These are phyloP conservation scores for Zootermopsis nevadensis DNA, from an alignment of 2,888 invertebrate genomes.

Conservation along the genomic window DNA sequence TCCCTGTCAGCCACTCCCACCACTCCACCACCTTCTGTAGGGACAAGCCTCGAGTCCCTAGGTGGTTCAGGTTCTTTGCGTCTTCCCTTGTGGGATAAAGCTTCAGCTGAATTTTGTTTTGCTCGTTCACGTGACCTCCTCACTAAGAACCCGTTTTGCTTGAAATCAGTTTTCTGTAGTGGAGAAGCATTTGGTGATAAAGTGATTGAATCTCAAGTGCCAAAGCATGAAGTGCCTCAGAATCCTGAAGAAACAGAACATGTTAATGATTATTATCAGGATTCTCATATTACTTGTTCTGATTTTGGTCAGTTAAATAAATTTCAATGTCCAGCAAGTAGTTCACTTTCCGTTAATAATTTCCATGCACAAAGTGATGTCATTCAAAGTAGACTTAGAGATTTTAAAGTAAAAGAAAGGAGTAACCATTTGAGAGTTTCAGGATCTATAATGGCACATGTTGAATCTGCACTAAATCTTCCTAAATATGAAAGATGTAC, in stretches of 20 bases:
- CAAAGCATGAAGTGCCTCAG: background rate
- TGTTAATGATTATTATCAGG: background rate
- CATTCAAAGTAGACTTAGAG: background rate
- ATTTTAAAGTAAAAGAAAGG: background rate
- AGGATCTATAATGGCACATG: too few species aligned
- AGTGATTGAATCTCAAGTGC: background rate
- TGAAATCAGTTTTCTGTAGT: background rate
- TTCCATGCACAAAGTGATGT: background rate
- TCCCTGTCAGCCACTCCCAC: conserved; percentile 26
- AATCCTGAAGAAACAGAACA: too few species aligned
- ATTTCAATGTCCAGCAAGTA: background rate
- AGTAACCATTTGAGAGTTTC: background rate
- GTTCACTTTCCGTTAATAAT: background rate
- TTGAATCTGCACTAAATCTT: too few species aligned
- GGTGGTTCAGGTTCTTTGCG: conserved; percentile 63
- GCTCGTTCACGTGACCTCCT: conserved; percentile 77
- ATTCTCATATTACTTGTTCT: background rate
- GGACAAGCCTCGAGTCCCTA: conserved; percentile 64
- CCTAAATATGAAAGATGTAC: too few species aligned
- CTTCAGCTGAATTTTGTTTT: conserved; percentile 79
- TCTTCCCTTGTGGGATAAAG: conserved; percentile 77
- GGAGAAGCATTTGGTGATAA: background rate
- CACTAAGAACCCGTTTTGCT: conserved; percentile 59
- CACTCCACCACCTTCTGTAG: conserved; percentile 59
- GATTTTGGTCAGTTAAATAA: background rate